Percentiles rank a stretch among this genome's conserved stretches.
Evolutionary conservation across 2,888 invertebrate genomes (phyloP).

Genomic region (Apodemia duryi): DNA sequence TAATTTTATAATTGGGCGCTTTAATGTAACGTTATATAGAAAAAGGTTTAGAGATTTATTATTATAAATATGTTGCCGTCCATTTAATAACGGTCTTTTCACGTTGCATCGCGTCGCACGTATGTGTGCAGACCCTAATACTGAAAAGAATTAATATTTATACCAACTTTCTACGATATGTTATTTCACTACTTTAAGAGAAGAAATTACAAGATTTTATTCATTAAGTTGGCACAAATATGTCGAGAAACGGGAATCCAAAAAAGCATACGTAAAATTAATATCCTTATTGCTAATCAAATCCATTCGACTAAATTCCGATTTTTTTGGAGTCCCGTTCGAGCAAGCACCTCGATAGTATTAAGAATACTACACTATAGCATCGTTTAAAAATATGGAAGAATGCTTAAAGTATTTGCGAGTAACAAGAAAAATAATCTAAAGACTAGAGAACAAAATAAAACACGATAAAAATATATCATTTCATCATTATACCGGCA

Average conservation of each 20-base stretch:
- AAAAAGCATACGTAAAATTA: constrained; percentile 49
- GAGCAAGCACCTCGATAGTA: constrained; percentile 63
- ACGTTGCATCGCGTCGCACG: constrained; percentile 15
- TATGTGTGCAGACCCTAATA: constrained; percentile 52
- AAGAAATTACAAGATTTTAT: constrained; percentile 9
- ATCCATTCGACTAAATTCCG: constrained; percentile 53
- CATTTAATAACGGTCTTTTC: neutral
- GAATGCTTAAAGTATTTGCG: constrained; percentile 58
- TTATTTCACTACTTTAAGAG: constrained; percentile 26
- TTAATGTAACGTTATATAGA: too few species aligned
- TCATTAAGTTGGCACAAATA: constrained; percentile 65
- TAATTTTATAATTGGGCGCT: too few species aligned
- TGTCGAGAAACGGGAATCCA: constrained; percentile 53
- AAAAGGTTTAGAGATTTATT: too few species aligned
- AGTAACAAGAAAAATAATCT: constrained; percentile 55
- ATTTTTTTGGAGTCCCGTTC: constrained; percentile 49
- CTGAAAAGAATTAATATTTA: constrained; percentile 64
- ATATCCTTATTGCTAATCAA: constrained; percentile 64
- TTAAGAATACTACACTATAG: constrained; percentile 21
- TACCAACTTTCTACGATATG: constrained; percentile 65
- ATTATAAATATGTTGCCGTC: too few species aligned
- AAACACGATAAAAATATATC: constrained; percentile 59
- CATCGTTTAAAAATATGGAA: constrained; percentile 47
- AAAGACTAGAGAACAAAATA: constrained; percentile 72
- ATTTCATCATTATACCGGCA: constrained; percentile 29